A percentile compares a stretch with the other conserved stretches of the same genome.
Conservation (phyloP, 2,797 vertebrate species). For the Labroides dimidiatus region DNA sequence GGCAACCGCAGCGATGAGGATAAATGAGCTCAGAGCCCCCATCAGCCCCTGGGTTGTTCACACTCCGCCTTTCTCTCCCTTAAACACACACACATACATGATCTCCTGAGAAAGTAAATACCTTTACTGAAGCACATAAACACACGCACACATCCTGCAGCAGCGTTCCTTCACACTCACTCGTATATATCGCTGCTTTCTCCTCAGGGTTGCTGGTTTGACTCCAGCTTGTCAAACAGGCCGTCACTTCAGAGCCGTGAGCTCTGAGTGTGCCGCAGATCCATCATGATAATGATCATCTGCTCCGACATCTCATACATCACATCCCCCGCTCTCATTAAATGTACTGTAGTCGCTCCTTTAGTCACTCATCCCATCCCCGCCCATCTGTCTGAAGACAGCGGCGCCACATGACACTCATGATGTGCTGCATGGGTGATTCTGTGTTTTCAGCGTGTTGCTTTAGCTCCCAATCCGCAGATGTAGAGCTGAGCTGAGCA, state of each 20-base stretch:
- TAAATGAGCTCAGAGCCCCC: conserved; percentile 71
- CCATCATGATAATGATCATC: conserved; percentile 70
- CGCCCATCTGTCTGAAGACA: conserved; percentile 55
- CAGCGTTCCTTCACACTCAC: not conserved
- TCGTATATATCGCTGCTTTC: not conserved
- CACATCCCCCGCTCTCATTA: conserved; percentile 67
- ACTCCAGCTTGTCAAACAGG: conserved; percentile 31
- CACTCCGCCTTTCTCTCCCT: conserved; percentile 10
- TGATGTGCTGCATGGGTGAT: conserved; percentile 38
- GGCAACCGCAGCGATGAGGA: conserved; percentile 55
- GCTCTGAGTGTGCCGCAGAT: conserved; percentile 28
- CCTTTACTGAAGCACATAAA: conserved; percentile 41
- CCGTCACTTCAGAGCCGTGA: conserved; percentile 38
- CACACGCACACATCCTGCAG: conserved; percentile 29
- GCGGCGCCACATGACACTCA: conserved; percentile 21
- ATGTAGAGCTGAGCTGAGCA: not conserved
- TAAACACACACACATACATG: conserved; percentile 5
- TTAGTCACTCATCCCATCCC: conserved; percentile 63
- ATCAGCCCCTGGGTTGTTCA: conserved; percentile 59
- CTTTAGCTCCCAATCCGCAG: conserved; percentile 32
- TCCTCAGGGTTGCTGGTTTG: conserved; percentile 50
- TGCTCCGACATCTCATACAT: conserved; percentile 66
- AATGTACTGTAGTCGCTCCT: conserved; percentile 61
- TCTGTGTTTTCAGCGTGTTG: conserved; percentile 32
- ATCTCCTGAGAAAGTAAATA: conserved; percentile 49